A percentile compares a stretch with the other conserved stretches of the same genome.
Conservation (phyloP, 2,797 vertebrate genomes). For the Euphonia xanthogaster region DNA sequence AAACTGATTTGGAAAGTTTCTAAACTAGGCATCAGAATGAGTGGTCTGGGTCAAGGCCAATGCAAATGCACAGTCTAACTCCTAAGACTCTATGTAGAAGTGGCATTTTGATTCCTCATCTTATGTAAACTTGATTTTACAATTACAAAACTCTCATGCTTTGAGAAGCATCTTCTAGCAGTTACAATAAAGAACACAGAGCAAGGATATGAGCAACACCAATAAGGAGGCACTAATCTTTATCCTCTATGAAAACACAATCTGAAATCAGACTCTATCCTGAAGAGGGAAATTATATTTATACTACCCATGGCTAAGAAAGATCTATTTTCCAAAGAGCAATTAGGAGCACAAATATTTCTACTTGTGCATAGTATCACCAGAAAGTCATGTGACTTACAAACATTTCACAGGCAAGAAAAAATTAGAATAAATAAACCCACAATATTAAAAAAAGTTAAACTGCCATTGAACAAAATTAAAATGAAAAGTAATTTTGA, state of each 20-base stretch:
- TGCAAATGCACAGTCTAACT: constrained; percentile 37
- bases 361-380: neutral
- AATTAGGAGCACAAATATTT: constrained; percentile 3
- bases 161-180: constrained; percentile 48
- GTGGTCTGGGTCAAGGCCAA: constrained; percentile 32
- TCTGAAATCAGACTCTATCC: constrained; percentile 28
- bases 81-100: constrained; percentile 24
- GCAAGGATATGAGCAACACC: constrained; percentile 18
- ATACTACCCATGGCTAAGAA: neutral
- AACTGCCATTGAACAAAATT: neutral
- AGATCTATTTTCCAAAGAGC: constrained; percentile 41
- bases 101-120: constrained; percentile 63
- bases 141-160: constrained; percentile 53
- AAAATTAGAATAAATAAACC: constrained; percentile 12
- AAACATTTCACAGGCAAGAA: neutral
- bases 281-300: neutral
- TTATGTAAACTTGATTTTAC: constrained; percentile 52
- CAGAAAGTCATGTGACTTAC: neutral
- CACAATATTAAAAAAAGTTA: neutral
- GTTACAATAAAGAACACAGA: constrained; percentile 28
- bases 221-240: constrained; percentile 55
- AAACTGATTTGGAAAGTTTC: constrained; percentile 60
- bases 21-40: constrained; percentile 48
- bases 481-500: constrained; percentile 7
- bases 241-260: constrained; percentile 46